These are phyloP conservation scores for Drosophila emarginata DNA, from an alignment of 2,888 invertebrate species.

Conservation along the genomic window DNA sequence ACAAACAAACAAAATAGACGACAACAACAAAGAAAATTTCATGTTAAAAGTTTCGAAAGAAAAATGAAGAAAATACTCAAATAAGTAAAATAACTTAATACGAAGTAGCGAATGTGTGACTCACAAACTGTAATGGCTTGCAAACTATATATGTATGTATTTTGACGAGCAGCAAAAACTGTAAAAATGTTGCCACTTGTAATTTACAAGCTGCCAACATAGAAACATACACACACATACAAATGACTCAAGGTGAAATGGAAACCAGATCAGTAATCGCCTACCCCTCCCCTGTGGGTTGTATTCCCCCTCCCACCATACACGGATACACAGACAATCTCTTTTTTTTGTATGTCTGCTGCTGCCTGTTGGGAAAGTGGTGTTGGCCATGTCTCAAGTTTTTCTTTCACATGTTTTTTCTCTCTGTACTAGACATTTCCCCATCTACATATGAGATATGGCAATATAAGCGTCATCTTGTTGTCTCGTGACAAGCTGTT, in stretches of 20 bases:
- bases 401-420: not conserved
- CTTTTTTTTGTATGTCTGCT: not conserved
- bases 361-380: slow-evolving; percentile 9
- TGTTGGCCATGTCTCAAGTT: not conserved
- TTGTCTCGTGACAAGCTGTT: not conserved
- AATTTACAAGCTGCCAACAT: slow-evolving; percentile 25
- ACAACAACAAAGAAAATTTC: not conserved
- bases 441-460: not conserved
- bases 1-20: not conserved
- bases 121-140: not conserved
- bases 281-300: not conserved
- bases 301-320: not conserved
- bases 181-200: slow-evolving; percentile 7
- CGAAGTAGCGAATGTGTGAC: not conserved
- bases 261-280: slow-evolving; percentile 7
- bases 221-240: not conserved
- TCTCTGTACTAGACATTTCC: not conserved
- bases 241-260: slow-evolving; percentile 19
- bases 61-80: not conserved
- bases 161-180: slow-evolving; percentile 7
- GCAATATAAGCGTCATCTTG: not conserved
- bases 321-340: not conserved
- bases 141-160: not conserved
- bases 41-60: not conserved
- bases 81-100: not conserved